phyloP scores from a whole-genome alignment of 2,113 vertebrate species.

The Poeciliopsis occidentalis region DNA sequence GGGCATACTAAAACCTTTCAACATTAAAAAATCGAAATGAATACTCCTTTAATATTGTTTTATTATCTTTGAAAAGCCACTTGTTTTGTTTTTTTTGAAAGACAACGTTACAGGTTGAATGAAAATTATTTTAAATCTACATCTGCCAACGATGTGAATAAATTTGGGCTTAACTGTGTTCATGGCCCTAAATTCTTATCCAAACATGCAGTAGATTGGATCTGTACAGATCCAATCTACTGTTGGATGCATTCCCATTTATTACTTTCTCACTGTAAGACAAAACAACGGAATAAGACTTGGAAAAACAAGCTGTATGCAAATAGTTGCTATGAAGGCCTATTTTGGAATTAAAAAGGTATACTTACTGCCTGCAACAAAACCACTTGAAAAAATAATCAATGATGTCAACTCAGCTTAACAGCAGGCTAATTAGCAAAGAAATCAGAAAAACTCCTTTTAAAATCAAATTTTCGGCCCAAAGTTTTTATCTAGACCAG shows the following conservation, averaged over 20 bases:
- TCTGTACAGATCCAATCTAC: not conserved
- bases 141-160: not conserved
- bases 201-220: not conserved
- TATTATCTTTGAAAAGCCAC: too few relatives aligned
- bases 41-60: too few relatives aligned
- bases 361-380: not conserved
- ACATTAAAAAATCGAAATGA: too few relatives aligned
- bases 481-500: too few relatives aligned
- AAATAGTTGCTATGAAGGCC: not conserved
- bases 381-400: not conserved
- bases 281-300: not conserved
- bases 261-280: not conserved
- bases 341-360: not conserved
- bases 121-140: too few relatives aligned
- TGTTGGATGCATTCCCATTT: not conserved
- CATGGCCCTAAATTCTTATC: too few relatives aligned
- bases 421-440: not conserved
- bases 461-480: too few relatives aligned
- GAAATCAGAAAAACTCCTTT: too few relatives aligned
- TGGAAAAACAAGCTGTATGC: not conserved
- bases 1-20: too few relatives aligned
- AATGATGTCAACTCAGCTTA: not conserved
- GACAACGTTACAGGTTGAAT: too few relatives aligned
- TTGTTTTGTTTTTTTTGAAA: too few relatives aligned
- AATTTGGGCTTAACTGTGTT: not conserved